phyloP scores from a whole-genome alignment of 2,888 invertebrate species.

The Iphiclides podalirius region DNA sequence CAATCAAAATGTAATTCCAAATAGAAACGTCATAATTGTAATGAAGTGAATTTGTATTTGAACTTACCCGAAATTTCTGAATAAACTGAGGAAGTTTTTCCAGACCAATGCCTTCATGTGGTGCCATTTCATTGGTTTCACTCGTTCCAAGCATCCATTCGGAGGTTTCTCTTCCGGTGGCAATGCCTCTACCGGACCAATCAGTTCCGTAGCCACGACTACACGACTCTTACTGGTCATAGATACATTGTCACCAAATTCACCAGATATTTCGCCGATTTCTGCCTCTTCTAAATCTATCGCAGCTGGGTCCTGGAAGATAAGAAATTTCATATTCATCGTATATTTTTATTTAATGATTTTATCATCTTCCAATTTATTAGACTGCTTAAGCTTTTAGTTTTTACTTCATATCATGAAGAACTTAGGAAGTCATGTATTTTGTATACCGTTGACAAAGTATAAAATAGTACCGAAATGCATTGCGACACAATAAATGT shows the following conservation, averaged over 20 bases:
- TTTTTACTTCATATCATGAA: too few species aligned
- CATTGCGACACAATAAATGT: too few species aligned
- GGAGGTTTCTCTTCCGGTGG: conserved; percentile 85
- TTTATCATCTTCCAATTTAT: too few species aligned
- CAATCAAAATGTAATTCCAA: too few species aligned
- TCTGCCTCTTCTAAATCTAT: conserved; percentile 85
- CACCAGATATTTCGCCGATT: conserved; percentile 89
- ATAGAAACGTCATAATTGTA: too few species aligned
- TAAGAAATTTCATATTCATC: too few species aligned
- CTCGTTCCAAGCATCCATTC: conserved; percentile 74
- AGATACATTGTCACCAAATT: conserved; percentile 92
- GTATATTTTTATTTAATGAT: too few species aligned
- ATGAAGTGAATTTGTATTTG: too few species aligned
- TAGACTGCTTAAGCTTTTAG: too few species aligned
- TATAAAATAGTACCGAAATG: too few species aligned
- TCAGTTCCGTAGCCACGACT: conserved; percentile 79
- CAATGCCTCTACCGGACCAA: conserved; percentile 76
- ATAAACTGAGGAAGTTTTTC: conserved; percentile 94
- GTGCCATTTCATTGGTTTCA: conserved; percentile 83
- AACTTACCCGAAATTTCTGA: conserved; percentile 88
- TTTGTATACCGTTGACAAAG: too few species aligned
- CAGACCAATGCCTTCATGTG: conserved; percentile 91
- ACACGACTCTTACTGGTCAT: conserved; percentile 86
- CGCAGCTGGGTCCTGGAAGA: conserved; percentile 78
- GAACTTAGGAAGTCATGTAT: too few species aligned